phyloP scores from a whole-genome alignment of 2,888 invertebrate genomes.

The Idaea aversata region DNA sequence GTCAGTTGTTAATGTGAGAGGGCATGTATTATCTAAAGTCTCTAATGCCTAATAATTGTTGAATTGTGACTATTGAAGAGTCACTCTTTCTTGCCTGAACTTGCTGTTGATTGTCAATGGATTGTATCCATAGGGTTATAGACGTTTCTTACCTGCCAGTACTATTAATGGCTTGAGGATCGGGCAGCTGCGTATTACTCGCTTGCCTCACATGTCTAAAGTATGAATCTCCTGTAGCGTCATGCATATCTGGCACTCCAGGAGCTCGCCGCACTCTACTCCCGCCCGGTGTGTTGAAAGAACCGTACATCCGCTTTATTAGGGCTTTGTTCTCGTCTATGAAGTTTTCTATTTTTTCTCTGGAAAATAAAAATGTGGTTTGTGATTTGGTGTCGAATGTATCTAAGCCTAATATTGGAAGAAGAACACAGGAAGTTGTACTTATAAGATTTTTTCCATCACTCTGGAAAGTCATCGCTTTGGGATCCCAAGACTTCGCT shows the following conservation, averaged over 20 bases:
- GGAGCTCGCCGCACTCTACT: slow-evolving; percentile 66
- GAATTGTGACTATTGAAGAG: no score
- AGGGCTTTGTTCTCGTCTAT: slow-evolving; percentile 97
- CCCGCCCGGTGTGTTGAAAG: slow-evolving; percentile 83
- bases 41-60: no score
- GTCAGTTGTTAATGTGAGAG: no score
- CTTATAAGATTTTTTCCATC: no score
- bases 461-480: no score
- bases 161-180: slow-evolving; percentile 65
- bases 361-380: slow-evolving; percentile 48
- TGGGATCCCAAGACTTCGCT: not conserved
- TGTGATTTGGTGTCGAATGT: not conserved
- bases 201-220: slow-evolving; percentile 71
- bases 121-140: not conserved
- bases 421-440: no score
- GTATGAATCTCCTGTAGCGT: slow-evolving; percentile 62
- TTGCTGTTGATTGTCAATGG: no score
- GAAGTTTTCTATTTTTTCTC: slow-evolving; percentile 93
- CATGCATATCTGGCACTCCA: slow-evolving; percentile 79
- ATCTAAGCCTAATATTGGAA: no score
- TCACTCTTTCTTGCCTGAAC: no score
- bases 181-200: slow-evolving; percentile 59
- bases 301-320: slow-evolving; percentile 96
- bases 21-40: no score
- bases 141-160: slow-evolving; percentile 59